Percentiles rank a stretch among this genome's conserved stretches.
These are phyloP conservation scores for Dysmachus trigonus DNA, from an alignment of 2,888 invertebrate species.

Conservation along the genomic window DNA sequence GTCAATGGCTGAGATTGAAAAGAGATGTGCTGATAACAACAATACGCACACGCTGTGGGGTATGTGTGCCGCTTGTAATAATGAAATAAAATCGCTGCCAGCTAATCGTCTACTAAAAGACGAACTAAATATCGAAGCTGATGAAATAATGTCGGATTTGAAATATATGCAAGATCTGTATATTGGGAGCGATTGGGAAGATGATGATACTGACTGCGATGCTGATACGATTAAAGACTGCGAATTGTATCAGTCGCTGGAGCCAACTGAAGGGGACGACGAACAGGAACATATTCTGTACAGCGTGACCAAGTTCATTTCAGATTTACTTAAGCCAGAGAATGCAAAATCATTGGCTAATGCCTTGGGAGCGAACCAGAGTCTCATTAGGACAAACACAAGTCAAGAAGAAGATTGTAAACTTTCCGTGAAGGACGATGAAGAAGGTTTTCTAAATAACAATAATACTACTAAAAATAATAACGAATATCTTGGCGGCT, in stretches of 20 bases:
- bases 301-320: conserved; percentile 58
- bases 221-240: conserved; percentile 51
- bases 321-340: conserved; percentile 57
- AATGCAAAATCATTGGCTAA: conserved; percentile 54
- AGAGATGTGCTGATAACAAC: conserved; percentile 54
- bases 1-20: conserved; percentile 57
- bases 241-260: conserved; percentile 48
- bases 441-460: conserved; percentile 2
- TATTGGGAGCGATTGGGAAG: conserved; percentile 54
- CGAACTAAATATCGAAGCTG: conserved; percentile 58
- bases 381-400: neutral
- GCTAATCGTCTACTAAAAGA: conserved; percentile 57
- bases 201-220: conserved; percentile 52
- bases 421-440: neutral
- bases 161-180: conserved; percentile 60
- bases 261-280: conserved; percentile 34
- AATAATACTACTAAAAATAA: conserved; percentile 39
- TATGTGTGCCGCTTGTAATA: conserved; percentile 58
- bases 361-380: conserved; percentile 49
- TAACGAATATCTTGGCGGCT: conserved; percentile 51
- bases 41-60: conserved; percentile 58
- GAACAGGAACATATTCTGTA: conserved; percentile 53
- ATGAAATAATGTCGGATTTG: conserved; percentile 60
- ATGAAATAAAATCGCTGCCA: conserved; percentile 56
- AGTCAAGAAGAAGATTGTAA: neutral